Evolutionary conservation across 2,888 invertebrate species (phyloP).

Genomic region (Cephus sareptanus): DNA sequence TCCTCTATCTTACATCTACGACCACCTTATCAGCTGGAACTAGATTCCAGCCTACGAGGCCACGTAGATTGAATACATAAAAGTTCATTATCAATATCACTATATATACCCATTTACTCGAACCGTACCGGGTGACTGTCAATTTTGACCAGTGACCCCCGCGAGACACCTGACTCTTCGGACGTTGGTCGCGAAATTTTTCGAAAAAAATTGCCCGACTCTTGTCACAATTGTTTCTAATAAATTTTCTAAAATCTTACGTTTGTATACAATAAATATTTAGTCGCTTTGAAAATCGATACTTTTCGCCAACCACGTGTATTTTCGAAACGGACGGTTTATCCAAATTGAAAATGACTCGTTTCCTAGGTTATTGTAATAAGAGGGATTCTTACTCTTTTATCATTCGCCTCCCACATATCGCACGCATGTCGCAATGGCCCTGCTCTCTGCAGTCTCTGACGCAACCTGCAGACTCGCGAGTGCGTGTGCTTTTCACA

Average conservation of each 20-base stretch:
- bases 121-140: neutral
- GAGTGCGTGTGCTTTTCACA: constrained; percentile 5
- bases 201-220: neutral
- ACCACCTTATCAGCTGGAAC: neutral
- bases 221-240: neutral
- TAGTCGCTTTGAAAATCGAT: neutral
- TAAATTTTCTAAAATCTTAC: neutral
- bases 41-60: neutral
- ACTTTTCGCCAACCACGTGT: neutral
- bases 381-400: neutral
- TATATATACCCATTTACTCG: neutral
- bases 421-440: neutral
- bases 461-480: neutral
- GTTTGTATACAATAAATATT: neutral
- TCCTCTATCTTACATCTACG: constrained; percentile 8
- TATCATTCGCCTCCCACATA: neutral
- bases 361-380: neutral
- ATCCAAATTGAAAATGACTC: neutral
- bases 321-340: neutral
- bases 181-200: neutral
- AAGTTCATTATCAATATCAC: neutral
- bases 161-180: neutral
- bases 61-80: neutral
- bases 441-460: neutral
- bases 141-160: neutral